Evolutionary conservation across 1,140 invertebrate genomes (phyloP).

Genomic region (Amphibalanus amphitrite): DNA sequence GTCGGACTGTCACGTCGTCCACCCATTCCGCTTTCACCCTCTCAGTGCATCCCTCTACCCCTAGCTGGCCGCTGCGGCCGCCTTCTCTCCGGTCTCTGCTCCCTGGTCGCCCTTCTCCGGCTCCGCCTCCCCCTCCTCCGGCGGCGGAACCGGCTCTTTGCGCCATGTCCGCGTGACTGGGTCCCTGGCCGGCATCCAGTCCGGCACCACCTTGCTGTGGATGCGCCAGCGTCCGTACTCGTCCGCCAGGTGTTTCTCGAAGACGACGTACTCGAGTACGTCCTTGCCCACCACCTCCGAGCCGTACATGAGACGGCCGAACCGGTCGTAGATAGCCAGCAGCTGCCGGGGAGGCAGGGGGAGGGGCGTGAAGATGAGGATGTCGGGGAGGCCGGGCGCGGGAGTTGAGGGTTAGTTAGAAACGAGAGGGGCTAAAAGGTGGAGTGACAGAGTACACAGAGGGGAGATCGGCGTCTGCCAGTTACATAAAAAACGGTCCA

Average conservation of each 20-base stretch:
- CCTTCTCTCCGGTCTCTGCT: too few species aligned
- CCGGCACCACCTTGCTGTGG: conserved; percentile 77
- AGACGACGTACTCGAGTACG: conserved; percentile 82
- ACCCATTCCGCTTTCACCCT: too few species aligned
- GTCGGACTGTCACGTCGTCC: too few species aligned
- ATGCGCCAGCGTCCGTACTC: conserved; percentile 81
- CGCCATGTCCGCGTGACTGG: conserved; percentile 9
- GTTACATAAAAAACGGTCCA: too few species aligned
- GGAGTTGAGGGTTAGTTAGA: conserved; percentile 31
- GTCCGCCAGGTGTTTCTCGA: conserved; percentile 86
- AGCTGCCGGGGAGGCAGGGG: conserved; percentile 31
- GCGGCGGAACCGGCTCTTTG: background rate
- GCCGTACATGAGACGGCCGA: conserved; percentile 85
- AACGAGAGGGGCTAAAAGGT: too few species aligned
- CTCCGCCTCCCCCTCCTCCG: too few species aligned
- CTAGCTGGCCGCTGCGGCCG: too few species aligned
- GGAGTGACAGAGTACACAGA: too few species aligned
- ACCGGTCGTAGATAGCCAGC: conserved; percentile 85
- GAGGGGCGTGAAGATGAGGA: conserved; percentile 13
- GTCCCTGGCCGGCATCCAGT: conserved; percentile 47
- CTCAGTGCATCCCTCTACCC: too few species aligned
- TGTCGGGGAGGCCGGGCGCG: background rate
- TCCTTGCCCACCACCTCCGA: conserved; percentile 75
- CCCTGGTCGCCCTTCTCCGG: too few species aligned
- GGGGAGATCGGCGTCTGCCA: too few species aligned